Percentiles rank a stretch among this genome's conserved stretches.
Conservation (phyloP, 1,140 invertebrate species). For the Homarus americanus region DNA sequence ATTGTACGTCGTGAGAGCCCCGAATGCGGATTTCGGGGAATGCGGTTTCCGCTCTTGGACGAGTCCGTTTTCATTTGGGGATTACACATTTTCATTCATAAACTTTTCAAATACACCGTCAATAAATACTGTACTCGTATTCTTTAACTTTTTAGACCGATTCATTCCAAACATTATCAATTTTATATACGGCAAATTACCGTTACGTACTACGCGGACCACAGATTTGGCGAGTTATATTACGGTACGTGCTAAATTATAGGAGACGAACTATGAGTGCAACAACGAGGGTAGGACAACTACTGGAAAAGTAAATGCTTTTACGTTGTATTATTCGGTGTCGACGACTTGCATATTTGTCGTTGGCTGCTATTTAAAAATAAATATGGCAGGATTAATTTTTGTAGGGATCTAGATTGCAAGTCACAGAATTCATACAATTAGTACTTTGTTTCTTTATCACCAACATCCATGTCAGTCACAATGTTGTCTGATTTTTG, state of each 20-base stretch:
- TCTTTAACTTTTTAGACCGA: too few species aligned
- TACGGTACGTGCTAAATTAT: too few species aligned
- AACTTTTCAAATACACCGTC: too few species aligned
- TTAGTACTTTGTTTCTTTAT: neutral
- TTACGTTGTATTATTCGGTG: neutral
- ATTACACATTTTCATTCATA: too few species aligned
- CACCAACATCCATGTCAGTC: neutral
- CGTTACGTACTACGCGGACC: too few species aligned
- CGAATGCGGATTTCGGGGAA: neutral
- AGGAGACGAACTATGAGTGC: neutral
- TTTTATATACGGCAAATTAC: too few species aligned
- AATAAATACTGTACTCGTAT: too few species aligned
- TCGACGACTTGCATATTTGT: neutral
- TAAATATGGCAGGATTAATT: conserved; percentile 1
- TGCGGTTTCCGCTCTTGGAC: too few species aligned
- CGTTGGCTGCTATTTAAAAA: neutral
- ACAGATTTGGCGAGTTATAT: too few species aligned
- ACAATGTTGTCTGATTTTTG: neutral
- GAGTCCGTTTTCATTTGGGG: too few species aligned
- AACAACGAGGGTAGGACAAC: neutral
- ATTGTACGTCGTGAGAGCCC: conserved; percentile 7
- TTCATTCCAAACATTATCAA: too few species aligned
- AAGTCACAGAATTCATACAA: neutral
- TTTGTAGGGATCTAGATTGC: neutral
- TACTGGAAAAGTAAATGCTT: conserved; percentile 1